phyloP scores from a whole-genome alignment of 1,140 invertebrate species.

The Drosophila ogumai region DNA sequence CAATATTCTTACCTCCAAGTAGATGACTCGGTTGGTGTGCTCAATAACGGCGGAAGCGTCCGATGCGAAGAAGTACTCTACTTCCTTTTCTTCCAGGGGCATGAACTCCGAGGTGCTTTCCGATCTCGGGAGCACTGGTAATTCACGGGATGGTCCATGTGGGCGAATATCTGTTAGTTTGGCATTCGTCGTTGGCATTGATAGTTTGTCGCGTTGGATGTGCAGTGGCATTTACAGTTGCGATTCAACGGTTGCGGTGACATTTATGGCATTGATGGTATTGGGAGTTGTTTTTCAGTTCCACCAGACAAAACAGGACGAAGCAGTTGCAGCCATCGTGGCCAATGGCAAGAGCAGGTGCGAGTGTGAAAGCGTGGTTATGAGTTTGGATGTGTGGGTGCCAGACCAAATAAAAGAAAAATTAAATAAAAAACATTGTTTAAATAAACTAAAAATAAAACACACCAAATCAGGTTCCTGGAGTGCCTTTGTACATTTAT shows the following conservation, averaged over 20 bases:
- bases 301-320: conserved; percentile 28
- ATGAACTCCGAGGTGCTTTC: conserved; percentile 96
- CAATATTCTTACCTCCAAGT: conserved; percentile 89
- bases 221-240: conserved; percentile 37
- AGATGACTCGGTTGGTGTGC: conserved; percentile 98
- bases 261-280: conserved; percentile 24
- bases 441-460: conserved; percentile 33
- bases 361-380: conserved; percentile 20
- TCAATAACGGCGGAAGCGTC: conserved; percentile 99
- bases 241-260: conserved; percentile 2
- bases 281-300: conserved; percentile 22
- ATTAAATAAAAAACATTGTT: conserved; percentile 45
- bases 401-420: conserved; percentile 22
- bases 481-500: not conserved
- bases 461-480: not conserved
- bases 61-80: conserved; percentile 99
- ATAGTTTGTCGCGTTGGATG: conserved; percentile 26
- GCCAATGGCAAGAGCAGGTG: conserved; percentile 23
- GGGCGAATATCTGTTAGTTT: conserved; percentile 89
- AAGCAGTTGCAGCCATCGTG: conserved; percentile 13
- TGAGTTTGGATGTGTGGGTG: conserved; percentile 9
- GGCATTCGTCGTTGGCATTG: conserved; percentile 36
- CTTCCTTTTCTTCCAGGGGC: conserved; percentile 95
- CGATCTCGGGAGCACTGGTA: conserved; percentile 88
- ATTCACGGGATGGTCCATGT: conserved; percentile 87